Percentiles rank a stretch among this genome's conserved stretches.
Conservation (phyloP, 2,113 vertebrate species). For the Epinephelus fuscoguttatus region DNA sequence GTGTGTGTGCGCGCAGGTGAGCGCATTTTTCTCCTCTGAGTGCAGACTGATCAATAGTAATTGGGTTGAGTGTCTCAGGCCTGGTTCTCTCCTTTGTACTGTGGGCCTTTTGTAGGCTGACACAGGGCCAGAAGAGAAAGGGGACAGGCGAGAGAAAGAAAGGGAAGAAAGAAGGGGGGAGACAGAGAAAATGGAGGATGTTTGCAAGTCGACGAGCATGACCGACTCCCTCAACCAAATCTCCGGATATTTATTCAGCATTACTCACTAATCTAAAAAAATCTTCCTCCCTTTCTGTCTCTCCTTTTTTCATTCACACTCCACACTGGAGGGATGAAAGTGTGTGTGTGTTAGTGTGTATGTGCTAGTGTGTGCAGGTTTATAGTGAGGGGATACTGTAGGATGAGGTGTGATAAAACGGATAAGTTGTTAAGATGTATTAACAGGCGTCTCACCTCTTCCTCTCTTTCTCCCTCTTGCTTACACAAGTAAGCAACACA, state of each 20-base stretch:
- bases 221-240: conserved; percentile 80
- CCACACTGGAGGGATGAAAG: conserved; percentile 34
- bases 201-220: conserved; percentile 84
- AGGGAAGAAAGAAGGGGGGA: conserved; percentile 47
- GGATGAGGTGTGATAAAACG: conserved; percentile 49
- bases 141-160: conserved; percentile 47
- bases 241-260: conserved; percentile 85
- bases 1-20: conserved; percentile 56
- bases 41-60: conserved; percentile 83
- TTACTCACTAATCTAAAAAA: conserved; percentile 81
- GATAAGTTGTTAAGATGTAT: conserved; percentile 50
- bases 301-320: conserved; percentile 49
- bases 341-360: neutral
- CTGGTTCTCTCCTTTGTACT: conserved; percentile 77
- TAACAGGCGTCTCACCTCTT: conserved; percentile 43
- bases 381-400: conserved; percentile 23
- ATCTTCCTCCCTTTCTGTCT: conserved; percentile 63
- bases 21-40: conserved; percentile 59
- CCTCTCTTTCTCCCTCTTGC: conserved; percentile 23
- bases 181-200: conserved; percentile 79
- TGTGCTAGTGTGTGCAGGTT: neutral
- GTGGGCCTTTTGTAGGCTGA: conserved; percentile 73
- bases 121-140: conserved; percentile 59
- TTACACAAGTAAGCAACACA: conserved; percentile 54
- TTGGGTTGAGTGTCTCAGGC: conserved; percentile 80